Evolutionary conservation across 1,140 invertebrate genomes (phyloP).

Genomic region (Drosophila trapezifrons): DNA sequence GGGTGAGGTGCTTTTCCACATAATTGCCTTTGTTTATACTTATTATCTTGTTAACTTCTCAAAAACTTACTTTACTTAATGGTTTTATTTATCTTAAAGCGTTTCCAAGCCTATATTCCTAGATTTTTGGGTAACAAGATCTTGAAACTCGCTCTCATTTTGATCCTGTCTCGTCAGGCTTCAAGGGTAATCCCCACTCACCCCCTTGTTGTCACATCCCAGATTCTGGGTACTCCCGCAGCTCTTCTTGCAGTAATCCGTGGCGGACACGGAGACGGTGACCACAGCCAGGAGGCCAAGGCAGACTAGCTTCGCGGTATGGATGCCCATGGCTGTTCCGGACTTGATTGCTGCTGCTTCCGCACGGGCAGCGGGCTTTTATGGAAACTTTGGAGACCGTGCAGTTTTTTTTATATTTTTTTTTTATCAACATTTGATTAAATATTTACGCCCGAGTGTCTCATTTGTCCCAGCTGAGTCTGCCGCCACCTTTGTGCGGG

Average conservation of each 20-base stretch:
- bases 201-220: conserved; percentile 68
- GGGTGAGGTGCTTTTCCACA: not conserved
- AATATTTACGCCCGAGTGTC: conserved; percentile 60
- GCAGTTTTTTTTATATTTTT: conserved; percentile 28
- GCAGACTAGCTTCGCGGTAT: conserved; percentile 17
- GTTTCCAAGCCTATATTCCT: no score
- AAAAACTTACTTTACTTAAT: not conserved
- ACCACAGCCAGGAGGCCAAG: conserved; percentile 16
- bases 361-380: conserved; percentile 28
- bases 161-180: no score
- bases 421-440: conserved; percentile 67
- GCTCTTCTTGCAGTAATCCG: conserved; percentile 60
- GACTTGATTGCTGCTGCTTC: conserved; percentile 36
- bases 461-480: conserved; percentile 31
- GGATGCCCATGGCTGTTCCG: conserved; percentile 46
- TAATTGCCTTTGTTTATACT: not conserved
- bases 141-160: no score
- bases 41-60: not conserved
- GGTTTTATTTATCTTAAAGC: no score
- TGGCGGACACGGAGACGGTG: conserved; percentile 32
- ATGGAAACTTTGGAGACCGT: conserved; percentile 15
- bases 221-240: conserved; percentile 52
- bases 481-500: conserved; percentile 7
- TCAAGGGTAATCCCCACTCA: conserved; percentile 24
- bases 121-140: no score